A percentile compares a stretch with the other conserved stretches of the same genome.
phyloP scores from a whole-genome alignment of 92 coral and sea anemone genomes.

The Porites rus region DNA sequence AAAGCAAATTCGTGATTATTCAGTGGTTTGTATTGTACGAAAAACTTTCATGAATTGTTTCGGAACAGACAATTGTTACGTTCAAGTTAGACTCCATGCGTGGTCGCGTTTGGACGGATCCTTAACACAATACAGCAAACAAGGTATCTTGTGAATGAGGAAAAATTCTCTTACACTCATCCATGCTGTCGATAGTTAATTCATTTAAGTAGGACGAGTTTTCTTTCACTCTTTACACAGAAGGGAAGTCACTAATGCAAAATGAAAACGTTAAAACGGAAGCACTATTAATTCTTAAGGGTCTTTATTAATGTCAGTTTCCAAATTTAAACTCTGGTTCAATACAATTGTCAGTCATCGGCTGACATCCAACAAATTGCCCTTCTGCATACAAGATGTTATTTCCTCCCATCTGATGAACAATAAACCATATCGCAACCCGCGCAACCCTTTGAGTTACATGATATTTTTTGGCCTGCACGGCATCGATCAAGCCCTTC shows the following conservation, averaged over 20 bases:
- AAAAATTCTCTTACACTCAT: too few species aligned
- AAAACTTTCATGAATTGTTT: not conserved
- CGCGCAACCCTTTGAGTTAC: slow-evolving; percentile 32
- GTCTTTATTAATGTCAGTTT: not conserved
- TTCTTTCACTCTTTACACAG: not conserved
- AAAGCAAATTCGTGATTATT: not conserved
- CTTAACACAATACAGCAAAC: too few species aligned
- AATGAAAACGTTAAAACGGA: not conserved
- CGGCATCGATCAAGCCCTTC: not conserved
- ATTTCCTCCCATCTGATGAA: not conserved
- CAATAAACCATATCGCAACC: not conserved
- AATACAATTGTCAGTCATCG: slow-evolving; percentile 19
- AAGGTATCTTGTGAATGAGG: too few species aligned
- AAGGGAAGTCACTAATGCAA: not conserved
- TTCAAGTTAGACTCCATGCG: too few species aligned
- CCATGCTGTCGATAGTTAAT: not conserved
- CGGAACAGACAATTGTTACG: not conserved
- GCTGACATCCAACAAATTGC: slow-evolving; percentile 30
- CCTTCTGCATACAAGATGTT: slow-evolving; percentile 1
- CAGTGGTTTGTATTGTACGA: not conserved
- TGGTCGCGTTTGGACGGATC: too few species aligned
- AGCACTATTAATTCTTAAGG: not conserved
- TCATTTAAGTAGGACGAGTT: too few species aligned
- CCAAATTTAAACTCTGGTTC: not conserved
- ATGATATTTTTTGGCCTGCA: not conserved